These are phyloP conservation scores for Tiaroga cobitis DNA, from an alignment of 2,797 vertebrate species.

Conservation along the genomic window DNA sequence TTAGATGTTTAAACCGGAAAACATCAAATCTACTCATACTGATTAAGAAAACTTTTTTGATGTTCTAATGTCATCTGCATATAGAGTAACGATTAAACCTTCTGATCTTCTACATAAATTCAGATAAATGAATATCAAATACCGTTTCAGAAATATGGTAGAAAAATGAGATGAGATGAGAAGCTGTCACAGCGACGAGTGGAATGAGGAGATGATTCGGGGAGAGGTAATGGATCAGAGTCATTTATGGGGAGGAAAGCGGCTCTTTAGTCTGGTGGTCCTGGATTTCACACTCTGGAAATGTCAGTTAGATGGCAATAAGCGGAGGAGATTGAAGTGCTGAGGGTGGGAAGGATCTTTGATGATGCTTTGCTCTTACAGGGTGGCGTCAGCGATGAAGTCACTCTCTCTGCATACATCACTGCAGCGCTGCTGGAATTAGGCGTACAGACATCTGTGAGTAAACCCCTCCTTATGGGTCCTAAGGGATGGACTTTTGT, in stretches of 20 bases:
- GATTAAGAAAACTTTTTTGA: not conserved
- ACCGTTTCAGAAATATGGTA: not conserved
- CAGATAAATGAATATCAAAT: not conserved
- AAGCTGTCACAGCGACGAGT: not conserved
- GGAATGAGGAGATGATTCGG: not conserved
- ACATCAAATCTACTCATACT: too few relatives aligned
- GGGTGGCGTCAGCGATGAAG: slow-evolving; percentile 80
- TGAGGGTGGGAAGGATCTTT: not conserved
- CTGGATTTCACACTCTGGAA: slow-evolving; percentile 13
- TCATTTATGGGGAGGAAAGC: not conserved
- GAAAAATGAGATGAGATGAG: not conserved
- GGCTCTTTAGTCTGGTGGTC: not conserved
- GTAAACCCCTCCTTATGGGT: slow-evolving; percentile 43
- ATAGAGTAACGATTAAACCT: not conserved
- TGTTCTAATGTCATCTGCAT: not conserved
- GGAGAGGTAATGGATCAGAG: not conserved
- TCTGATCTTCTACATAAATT: not conserved
- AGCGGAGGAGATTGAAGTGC: not conserved
- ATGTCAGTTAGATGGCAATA: not conserved
- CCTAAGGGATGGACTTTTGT: not conserved
- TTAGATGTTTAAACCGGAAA: too few relatives aligned
- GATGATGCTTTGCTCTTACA: slow-evolving; percentile 52
- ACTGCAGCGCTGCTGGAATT: slow-evolving; percentile 75
- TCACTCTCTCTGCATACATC: slow-evolving; percentile 80
- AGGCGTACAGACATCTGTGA: slow-evolving; percentile 63